These are phyloP conservation scores for Enteromius afrohamiltoni DNA, from an alignment of 2,797 vertebrate species.

Conservation along the genomic window DNA sequence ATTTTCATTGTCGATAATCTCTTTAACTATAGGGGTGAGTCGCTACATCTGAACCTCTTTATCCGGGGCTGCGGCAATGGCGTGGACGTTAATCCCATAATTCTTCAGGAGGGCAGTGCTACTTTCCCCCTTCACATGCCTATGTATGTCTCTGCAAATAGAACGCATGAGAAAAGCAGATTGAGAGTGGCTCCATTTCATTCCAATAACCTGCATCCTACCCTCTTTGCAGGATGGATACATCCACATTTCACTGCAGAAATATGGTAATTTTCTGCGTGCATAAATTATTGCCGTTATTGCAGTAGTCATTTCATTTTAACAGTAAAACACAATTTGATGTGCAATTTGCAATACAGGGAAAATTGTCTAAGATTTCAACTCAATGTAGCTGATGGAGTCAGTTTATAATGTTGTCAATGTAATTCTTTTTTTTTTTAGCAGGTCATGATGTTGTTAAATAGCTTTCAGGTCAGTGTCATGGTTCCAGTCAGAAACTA, in stretches of 20 bases:
- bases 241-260: not conserved
- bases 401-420: not conserved
- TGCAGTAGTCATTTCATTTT: not conserved
- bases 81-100: slow-evolving; percentile 75
- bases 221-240: not conserved
- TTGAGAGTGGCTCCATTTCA: slow-evolving; percentile 70
- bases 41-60: slow-evolving; percentile 73
- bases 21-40: slow-evolving; percentile 77
- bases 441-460: not conserved
- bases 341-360: not conserved
- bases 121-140: slow-evolving; percentile 52
- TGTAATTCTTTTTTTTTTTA: not conserved
- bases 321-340: not conserved
- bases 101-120: slow-evolving; percentile 61
- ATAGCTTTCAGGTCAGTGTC: not conserved
- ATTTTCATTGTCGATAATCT: slow-evolving; percentile 84
- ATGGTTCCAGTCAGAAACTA: not conserved
- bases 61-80: slow-evolving; percentile 68
- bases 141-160: slow-evolving; percentile 49
- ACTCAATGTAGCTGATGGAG: not conserved
- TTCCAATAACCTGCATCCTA: slow-evolving; percentile 66
- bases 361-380: not conserved
- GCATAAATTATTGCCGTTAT: not conserved
- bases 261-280: not conserved
- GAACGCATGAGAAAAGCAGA: slow-evolving; percentile 56